phyloP scores from a whole-genome alignment of 2,888 invertebrate species.

The Xestia rhomboidea region DNA sequence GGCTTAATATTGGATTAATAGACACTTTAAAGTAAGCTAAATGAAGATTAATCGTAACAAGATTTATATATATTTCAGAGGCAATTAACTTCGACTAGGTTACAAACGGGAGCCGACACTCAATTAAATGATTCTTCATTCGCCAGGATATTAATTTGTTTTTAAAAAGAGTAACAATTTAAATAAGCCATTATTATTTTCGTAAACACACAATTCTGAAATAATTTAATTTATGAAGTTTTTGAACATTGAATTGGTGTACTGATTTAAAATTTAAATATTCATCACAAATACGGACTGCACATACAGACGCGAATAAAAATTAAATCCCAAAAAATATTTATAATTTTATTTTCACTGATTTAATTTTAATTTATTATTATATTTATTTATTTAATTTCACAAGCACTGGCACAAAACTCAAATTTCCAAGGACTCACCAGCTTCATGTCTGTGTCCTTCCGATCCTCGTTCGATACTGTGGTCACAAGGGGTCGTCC shows the following conservation, averaged over 20 bases:
- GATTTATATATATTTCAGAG: conserved; percentile 14
- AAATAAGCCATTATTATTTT: not conserved
- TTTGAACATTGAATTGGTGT: not conserved
- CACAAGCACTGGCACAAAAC: conserved; percentile 70
- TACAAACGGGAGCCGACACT: conserved; percentile 1
- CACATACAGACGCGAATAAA: conserved; percentile 15
- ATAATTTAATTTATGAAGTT: not conserved
- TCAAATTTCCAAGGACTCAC: conserved; percentile 85
- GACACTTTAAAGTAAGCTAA: conserved; percentile 10
- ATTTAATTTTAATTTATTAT: conserved; percentile 22
- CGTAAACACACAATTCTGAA: not conserved
- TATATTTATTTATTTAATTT: conserved; percentile 38
- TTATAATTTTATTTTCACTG: conserved; percentile 25
- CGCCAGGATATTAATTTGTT: conserved; percentile 4
- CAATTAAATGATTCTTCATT: conserved; percentile 20
- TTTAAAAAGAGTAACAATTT: not conserved
- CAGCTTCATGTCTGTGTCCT: conserved; percentile 88
- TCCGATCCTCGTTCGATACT: conserved; percentile 84
- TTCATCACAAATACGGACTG: not conserved
- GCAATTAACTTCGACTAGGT: conserved; percentile 19
- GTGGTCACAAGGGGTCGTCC: conserved; percentile 81
- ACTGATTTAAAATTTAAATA: not conserved
- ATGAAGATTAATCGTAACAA: conserved; percentile 34
- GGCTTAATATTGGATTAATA: conserved; percentile 3
- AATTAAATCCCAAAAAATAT: not conserved